Evolutionary conservation across 2,113 vertebrate species (phyloP).

Genomic region (Clarias macrocephalus): DNA sequence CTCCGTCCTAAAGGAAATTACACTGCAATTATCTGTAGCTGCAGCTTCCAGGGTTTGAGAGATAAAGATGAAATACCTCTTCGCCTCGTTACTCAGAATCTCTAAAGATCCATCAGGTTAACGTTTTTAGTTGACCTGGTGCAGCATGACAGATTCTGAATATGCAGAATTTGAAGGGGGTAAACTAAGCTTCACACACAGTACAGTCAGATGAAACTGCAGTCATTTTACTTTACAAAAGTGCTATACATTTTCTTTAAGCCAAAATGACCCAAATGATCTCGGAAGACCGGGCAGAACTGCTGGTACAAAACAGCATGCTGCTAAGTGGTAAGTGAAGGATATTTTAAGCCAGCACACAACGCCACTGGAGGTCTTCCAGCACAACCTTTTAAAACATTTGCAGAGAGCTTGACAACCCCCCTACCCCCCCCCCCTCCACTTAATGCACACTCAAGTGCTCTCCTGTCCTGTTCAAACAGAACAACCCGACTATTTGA

Average conservation of each 20-base stretch:
- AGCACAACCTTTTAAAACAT: slow-evolving; percentile 15
- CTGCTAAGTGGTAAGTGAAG: background rate
- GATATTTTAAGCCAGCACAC: slow-evolving; percentile 19
- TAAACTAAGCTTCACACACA: background rate
- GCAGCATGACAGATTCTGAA: background rate
- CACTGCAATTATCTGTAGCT: background rate
- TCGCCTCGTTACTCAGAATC: background rate
- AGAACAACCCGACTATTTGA: background rate
- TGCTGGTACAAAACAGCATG: background rate
- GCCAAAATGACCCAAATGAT: background rate
- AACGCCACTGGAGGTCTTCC: slow-evolving; percentile 5
- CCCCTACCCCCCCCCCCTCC: background rate
- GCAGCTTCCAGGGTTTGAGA: background rate
- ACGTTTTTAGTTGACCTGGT: background rate
- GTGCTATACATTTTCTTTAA: background rate
- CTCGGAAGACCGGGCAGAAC: background rate
- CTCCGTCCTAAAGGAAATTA: background rate
- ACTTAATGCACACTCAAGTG: background rate
- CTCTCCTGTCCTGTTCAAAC: slow-evolving; percentile 29
- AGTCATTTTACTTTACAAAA: background rate
- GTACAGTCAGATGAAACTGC: background rate
- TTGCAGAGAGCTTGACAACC: slow-evolving; percentile 11
- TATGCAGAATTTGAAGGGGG: background rate
- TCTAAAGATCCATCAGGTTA: background rate
- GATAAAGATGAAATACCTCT: background rate